Percentiles rank a stretch among this genome's conserved stretches.
Evolutionary conservation across 2,888 invertebrate genomes (phyloP).

Genomic region (Herminia tarsipennalis): DNA sequence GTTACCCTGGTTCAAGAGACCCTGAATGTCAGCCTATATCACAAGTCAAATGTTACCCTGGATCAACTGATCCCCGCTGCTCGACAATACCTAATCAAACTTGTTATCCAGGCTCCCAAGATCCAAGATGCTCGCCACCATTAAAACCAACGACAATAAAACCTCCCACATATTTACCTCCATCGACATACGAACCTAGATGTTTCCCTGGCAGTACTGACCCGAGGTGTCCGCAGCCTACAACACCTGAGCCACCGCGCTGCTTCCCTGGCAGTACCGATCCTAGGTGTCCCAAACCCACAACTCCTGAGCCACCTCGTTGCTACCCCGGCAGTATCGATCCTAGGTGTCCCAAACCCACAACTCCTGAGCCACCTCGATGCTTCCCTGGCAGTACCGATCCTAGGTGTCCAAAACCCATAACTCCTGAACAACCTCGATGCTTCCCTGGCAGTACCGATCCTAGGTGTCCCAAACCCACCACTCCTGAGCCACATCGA

Average conservation of each 20-base stretch:
- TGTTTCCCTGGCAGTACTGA: not conserved
- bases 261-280: constrained; percentile 56
- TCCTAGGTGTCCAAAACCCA: constrained; percentile 36
- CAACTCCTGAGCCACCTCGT: constrained; percentile 11
- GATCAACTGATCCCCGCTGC: constrained; percentile 41
- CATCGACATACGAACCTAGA: constrained; percentile 24
- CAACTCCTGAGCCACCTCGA: constrained; percentile 9
- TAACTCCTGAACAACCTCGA: constrained; percentile 25
- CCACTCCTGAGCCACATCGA: constrained; percentile 23
- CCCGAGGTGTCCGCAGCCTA: constrained; percentile 48
- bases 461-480: constrained; percentile 41
- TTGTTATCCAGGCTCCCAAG: constrained; percentile 48
- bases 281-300: constrained; percentile 29
- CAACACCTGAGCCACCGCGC: constrained; percentile 38
- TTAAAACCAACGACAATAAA: constrained; percentile 49
- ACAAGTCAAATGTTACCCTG: constrained; percentile 57
- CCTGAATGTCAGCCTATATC: constrained; percentile 61
- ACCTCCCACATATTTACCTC: constrained; percentile 45
- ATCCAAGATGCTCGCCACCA: constrained; percentile 61
- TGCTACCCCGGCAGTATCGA: constrained; percentile 19
- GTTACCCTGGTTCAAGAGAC: constrained; percentile 65
- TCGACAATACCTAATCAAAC: constrained; percentile 33
- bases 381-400: constrained; percentile 24
- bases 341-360: constrained; percentile 15
- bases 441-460: constrained; percentile 54